Evolutionary conservation across 2,113 vertebrate genomes (phyloP), one percentile per base, ranked within the genome.

Genomic region (Neolamprologus devosi): DNA sequence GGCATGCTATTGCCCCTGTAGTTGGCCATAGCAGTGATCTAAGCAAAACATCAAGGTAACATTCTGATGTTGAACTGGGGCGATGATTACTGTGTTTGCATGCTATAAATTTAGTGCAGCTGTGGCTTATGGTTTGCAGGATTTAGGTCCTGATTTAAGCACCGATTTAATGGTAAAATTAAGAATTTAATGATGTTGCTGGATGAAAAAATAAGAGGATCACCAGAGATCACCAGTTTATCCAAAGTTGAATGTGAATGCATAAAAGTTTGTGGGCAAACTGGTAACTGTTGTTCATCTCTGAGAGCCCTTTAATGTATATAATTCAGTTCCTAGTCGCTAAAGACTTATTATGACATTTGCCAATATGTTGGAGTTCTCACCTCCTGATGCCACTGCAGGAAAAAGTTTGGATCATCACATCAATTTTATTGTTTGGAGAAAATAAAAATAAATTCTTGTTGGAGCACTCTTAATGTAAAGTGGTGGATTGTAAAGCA

Each of bases 141-240:
- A 47, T 33, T 78, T 78, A 30, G 23, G 14, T 47, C 40, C 14
- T 28, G 9, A 49, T 28, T 78, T 28, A 78, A 49, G 45, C 26
- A 30, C 73, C 0, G 6, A n/a, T 78, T 51, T 78, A 78, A 78
- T 78, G 26, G 10, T 33, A 78, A 78, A 78, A 78, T 33, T 49
- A 78, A 51, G 45, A 78, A 30, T 78, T 30, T 78, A 49, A 78
- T 28, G 9, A 45, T 73, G 21, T 45, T 45, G n/a, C 21, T 45
- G 37, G 37, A 26, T 45, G 21, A 12, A 78, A 49, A 78, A 49
- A 49, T 75, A 78, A 78, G 73, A 78, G 73, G 73, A 51, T 78
- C 16, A 73, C 40, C 21, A 17, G 68, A 45, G 68, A 73, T 45
- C 40, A 49, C 2, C 42, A 30, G 16, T 51, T 78, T 19, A 78